Evolutionary conservation across 2,888 invertebrate genomes (phyloP).

Genomic region (Caenorhabditis sp.): DNA sequence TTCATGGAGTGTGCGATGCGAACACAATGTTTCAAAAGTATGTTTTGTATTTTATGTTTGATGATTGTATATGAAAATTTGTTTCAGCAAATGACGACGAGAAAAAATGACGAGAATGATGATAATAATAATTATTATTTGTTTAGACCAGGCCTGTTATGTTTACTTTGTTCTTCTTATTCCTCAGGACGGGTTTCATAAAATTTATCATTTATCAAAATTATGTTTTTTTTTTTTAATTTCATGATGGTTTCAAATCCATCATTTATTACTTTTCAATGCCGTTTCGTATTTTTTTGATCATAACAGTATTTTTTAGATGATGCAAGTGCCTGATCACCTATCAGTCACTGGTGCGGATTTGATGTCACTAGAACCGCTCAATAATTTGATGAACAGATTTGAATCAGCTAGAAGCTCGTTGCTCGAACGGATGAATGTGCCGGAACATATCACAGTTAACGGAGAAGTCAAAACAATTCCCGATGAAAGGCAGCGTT

Average conservation of each 20-base stretch:
- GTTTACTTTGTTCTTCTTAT: not conserved
- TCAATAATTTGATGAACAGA: slow-evolving; percentile 30
- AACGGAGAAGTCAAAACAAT: slow-evolving; percentile 16
- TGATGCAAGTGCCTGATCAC: slow-evolving; percentile 42
- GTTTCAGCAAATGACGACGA: slow-evolving; percentile 7
- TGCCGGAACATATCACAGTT: slow-evolving; percentile 35
- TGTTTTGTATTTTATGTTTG: slow-evolving; percentile 8
- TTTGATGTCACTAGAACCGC: slow-evolving; percentile 24
- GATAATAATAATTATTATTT: not conserved
- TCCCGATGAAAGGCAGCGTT: slow-evolving; percentile 12
- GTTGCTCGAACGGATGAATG: slow-evolving; percentile 31
- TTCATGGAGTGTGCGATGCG: slow-evolving; percentile 68
- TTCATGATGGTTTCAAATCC: slow-evolving; percentile 4
- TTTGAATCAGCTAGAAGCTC: slow-evolving; percentile 24
- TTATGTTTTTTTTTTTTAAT: slow-evolving; percentile 7
- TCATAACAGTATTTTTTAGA: not conserved
- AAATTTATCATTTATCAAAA: not conserved
- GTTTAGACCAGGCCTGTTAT: not conserved
- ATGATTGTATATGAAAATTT: not conserved
- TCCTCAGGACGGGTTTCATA: not conserved
- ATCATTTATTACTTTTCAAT: not conserved
- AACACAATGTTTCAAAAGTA: slow-evolving; percentile 66
- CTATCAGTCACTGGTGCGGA: slow-evolving; percentile 37
- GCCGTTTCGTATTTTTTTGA: not conserved
- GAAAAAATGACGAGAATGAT: not conserved